Evolutionary conservation across 2,113 vertebrate species (phyloP).

Genomic region (Epinephelus lanceolatus): DNA sequence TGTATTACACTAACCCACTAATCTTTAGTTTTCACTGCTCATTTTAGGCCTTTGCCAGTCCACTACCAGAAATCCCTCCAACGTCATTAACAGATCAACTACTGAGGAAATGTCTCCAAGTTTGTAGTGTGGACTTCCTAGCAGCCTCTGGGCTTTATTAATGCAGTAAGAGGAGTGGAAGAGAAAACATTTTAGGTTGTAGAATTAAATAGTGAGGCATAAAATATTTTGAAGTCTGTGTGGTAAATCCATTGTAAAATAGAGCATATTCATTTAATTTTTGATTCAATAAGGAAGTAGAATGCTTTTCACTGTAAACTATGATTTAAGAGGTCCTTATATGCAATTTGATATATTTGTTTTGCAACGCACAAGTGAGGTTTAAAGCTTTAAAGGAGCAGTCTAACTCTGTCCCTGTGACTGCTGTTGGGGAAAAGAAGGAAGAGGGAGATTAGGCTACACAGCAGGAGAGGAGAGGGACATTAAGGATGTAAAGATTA

Average conservation of each 20-base stretch:
- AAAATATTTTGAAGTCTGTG: conserved; percentile 10
- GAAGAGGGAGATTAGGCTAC: conserved; percentile 22
- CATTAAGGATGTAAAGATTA: conserved; percentile 26
- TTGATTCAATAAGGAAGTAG: background rate
- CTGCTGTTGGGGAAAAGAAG: background rate
- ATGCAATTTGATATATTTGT: background rate
- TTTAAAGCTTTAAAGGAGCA: background rate
- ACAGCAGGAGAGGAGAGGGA: conserved; percentile 8
- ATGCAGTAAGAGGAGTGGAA: background rate
- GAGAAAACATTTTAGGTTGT: background rate
- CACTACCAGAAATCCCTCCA: background rate
- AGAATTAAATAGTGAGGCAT: conserved; percentile 1
- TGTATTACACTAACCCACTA: conserved; percentile 17
- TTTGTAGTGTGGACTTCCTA: background rate
- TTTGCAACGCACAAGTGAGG: background rate
- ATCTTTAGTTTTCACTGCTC: conserved; percentile 23
- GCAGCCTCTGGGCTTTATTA: conserved; percentile 13
- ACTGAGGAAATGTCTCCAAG: background rate
- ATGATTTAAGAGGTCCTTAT: background rate
- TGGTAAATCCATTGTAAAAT: background rate
- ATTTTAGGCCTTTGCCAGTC: conserved; percentile 15
- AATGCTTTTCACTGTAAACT: background rate
- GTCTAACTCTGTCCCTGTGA: background rate
- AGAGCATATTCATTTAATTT: background rate
- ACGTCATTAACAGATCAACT: background rate